Evolutionary conservation across 2,888 invertebrate genomes (phyloP).

Genomic region (Perizoma flavofasciatum): DNA sequence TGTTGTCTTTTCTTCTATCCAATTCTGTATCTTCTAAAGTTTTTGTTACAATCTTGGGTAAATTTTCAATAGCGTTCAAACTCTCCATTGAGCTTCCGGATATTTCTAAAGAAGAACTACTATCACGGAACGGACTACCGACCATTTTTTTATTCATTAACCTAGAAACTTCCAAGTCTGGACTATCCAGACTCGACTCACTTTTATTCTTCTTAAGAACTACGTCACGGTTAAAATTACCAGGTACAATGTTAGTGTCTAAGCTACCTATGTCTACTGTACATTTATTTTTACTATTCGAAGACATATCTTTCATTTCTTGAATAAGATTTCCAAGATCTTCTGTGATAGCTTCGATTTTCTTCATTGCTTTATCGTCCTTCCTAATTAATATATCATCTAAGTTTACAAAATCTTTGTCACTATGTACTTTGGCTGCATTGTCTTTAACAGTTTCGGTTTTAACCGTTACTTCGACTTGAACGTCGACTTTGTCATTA

Average conservation of each 20-base stretch:
- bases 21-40: conserved; percentile 53
- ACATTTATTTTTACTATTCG: conserved; percentile 46
- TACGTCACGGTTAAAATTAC: conserved; percentile 60
- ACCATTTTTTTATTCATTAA: conserved; percentile 69
- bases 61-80: conserved; percentile 60
- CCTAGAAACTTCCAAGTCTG: conserved; percentile 78
- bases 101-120: conserved; percentile 75
- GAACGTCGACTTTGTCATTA: conserved; percentile 51
- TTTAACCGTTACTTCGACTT: conserved; percentile 55
- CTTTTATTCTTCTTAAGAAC: conserved; percentile 80
- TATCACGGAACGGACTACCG: conserved; percentile 73
- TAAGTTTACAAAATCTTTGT: conserved; percentile 49
- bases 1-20: conserved; percentile 61
- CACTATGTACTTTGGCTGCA: conserved; percentile 44
- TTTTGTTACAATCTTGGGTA: conserved; percentile 50
- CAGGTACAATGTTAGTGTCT: conserved; percentile 65
- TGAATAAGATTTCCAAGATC: conserved; percentile 72
- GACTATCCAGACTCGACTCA: conserved; percentile 80
- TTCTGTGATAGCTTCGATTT: conserved; percentile 70
- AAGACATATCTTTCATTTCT: conserved; percentile 66
- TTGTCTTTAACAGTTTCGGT: conserved; percentile 46
- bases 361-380: conserved; percentile 58
- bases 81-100: conserved; percentile 81
- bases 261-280: conserved; percentile 46
- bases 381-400: conserved; percentile 50